A percentile compares a stretch with the other conserved stretches of the same genome.
Conservation (phyloP, 2,797 vertebrate species). For the Diplodus sargus region DNA sequence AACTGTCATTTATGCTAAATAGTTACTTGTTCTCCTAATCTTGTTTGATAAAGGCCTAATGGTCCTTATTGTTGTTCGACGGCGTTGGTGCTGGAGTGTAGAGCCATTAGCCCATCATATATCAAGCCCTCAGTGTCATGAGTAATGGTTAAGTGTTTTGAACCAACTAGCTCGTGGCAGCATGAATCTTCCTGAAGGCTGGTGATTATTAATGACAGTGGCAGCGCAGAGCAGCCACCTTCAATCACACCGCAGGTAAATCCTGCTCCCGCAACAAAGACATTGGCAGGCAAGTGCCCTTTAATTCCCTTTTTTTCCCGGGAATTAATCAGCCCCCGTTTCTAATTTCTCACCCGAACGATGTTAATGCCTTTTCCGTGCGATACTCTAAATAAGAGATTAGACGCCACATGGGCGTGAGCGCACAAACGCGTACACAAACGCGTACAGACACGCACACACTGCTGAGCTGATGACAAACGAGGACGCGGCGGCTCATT, state of each 20-base stretch:
- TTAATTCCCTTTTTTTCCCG: conserved; percentile 62
- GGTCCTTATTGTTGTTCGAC: conserved; percentile 53
- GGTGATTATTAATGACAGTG: conserved; percentile 76
- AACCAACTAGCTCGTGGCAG: conserved; percentile 61
- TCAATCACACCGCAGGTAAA: conserved; percentile 73
- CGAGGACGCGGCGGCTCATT: conserved; percentile 57
- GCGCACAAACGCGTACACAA: not conserved
- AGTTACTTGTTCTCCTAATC: conserved; percentile 45
- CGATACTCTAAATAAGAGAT: conserved; percentile 64
- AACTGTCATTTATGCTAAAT: conserved; percentile 35
- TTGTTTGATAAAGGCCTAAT: conserved; percentile 55
- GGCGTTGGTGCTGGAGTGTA: conserved; percentile 32
- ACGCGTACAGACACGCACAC: conserved; percentile 10
- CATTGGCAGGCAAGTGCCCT: conserved; percentile 48
- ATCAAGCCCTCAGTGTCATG: conserved; percentile 70
- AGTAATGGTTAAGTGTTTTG: conserved; percentile 71
- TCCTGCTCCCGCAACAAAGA: conserved; percentile 59
- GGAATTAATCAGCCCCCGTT: conserved; percentile 72
- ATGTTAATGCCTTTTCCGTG: conserved; percentile 56
- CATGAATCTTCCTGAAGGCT: conserved; percentile 77
- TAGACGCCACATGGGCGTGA: conserved; percentile 18
- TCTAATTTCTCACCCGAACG: conserved; percentile 59
- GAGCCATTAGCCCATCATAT: conserved; percentile 60
- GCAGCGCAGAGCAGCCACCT: conserved; percentile 68
- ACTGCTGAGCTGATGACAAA: conserved; percentile 61